phyloP scores from a whole-genome alignment of 2,113 vertebrate species.

The Cisticola juncidis region DNA sequence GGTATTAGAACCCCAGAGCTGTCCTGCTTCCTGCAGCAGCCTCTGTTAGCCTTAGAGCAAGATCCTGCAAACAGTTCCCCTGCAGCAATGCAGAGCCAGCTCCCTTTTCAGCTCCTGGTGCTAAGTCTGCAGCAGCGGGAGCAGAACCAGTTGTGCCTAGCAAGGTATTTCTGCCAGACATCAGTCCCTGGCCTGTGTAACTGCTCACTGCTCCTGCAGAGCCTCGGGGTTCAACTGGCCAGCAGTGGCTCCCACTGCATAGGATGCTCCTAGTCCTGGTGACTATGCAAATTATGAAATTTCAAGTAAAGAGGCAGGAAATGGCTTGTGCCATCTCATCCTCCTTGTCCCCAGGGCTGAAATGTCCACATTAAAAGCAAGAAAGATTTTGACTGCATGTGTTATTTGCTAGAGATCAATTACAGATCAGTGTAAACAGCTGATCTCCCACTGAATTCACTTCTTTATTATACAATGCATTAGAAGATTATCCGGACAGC shows the following conservation, averaged over 20 bases:
- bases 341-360: neutral
- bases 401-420: neutral
- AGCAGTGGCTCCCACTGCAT: neutral
- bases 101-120: neutral
- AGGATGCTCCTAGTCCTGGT: neutral
- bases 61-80: neutral
- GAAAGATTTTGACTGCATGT: neutral
- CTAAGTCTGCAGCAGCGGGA: neutral
- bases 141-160: neutral
- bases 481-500: neutral
- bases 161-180: fast-evolving
- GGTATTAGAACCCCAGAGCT: neutral
- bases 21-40: neutral
- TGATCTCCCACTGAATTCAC: neutral
- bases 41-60: neutral
- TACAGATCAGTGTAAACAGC: neutral
- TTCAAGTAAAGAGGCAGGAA: neutral
- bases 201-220: neutral
- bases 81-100: neutral
- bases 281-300: neutral
- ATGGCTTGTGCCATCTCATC: neutral
- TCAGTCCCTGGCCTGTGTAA: neutral
- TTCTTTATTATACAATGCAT: neutral
- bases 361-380: neutral
- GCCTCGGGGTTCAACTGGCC: fast-evolving